Conservation (phyloP, 2,888 invertebrate species). For the Polydrusus cervinus region DNA sequence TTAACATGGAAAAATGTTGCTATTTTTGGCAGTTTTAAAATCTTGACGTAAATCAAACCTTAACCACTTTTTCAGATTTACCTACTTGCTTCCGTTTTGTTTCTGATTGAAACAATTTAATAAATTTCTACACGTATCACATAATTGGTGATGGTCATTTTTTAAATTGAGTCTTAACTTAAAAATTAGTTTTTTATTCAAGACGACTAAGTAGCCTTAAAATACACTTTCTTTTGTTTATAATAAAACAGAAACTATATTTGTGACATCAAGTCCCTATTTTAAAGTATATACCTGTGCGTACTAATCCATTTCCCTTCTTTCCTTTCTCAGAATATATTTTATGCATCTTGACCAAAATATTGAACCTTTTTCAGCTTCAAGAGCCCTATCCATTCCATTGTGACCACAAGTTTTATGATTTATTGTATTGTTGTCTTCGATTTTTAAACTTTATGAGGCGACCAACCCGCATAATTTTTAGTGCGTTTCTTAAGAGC, state of each 20-base stretch:
- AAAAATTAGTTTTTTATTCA: too few relatives aligned
- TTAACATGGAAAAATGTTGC: too few relatives aligned
- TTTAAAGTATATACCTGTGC: not conserved
- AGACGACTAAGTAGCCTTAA: too few relatives aligned
- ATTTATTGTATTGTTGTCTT: conserved; percentile 16
- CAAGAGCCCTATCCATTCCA: not conserved
- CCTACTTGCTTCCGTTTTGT: too few relatives aligned
- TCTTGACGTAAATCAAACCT: too few relatives aligned
- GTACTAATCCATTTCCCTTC: conserved; percentile 9
- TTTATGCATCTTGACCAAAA: conserved; percentile 14
- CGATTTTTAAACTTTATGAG: conserved; percentile 15
- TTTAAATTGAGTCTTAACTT: too few relatives aligned
- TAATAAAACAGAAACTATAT: too few relatives aligned
- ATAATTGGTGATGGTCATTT: too few relatives aligned
- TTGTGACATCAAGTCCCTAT: not conserved
- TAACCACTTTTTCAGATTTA: too few relatives aligned
- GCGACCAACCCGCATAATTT: conserved; percentile 11
- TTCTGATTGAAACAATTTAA: too few relatives aligned
- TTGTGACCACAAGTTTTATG: conserved; percentile 23
- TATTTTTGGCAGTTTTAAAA: too few relatives aligned
- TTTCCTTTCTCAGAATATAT: conserved; percentile 11
- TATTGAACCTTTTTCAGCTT: conserved; percentile 7
- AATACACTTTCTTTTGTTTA: not conserved
- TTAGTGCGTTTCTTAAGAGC: not conserved
- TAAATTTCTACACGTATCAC: too few relatives aligned